Evolutionary conservation across 1,140 invertebrate genomes (phyloP), one percentile per base, ranked within the genome.

Genomic region (Nymphalis io): DNA sequence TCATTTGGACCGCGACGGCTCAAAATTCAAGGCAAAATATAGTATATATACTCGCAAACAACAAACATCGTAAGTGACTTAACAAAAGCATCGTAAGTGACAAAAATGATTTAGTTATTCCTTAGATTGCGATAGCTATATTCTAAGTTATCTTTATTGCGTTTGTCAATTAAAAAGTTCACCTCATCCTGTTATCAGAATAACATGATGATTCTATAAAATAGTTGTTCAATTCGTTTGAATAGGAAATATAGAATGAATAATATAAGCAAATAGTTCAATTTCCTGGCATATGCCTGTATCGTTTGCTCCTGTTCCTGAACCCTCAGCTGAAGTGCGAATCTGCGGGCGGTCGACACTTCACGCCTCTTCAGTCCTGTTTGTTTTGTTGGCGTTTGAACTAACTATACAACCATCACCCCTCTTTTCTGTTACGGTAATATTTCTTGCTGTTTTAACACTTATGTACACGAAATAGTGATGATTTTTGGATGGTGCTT

Each of bases 321-420:
- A 81, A 84, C 76, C 77, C 76, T 81, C 76, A 67, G 39, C 66
- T 80, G 77, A 79, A 86, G 81, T 83, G 85, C 84, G 83, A 89
- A 87, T 83, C 84, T 74, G 76, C 85, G 87, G 85, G 87, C 84
- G 87, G 87, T 88, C 86, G 57, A 66, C 76, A 70, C 82, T 87
- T 68, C 57, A 84, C 38, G 51, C 64, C 78, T 82, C 81, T 85
- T 76, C 72, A 84, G 16, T 59, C 62, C 69, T 87, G 83, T 90
- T 90, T 88, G 82, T 83, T 85, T 88, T 87, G 81, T 79, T 82
- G 78, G 82, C 84, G 79, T 87, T 84, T 83, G 77, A 80, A 85
- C 79, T 84, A 78, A 66, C 63, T 72, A 79, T 72, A 68, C 67
- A 57, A 53, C 53, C 20, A 33, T 65, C 51, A 60, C 18, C 62